Evolutionary conservation across 2,113 vertebrate genomes (phyloP), one percentile per base, ranked within the genome.

Genomic region (Narcine bancroftii): DNA sequence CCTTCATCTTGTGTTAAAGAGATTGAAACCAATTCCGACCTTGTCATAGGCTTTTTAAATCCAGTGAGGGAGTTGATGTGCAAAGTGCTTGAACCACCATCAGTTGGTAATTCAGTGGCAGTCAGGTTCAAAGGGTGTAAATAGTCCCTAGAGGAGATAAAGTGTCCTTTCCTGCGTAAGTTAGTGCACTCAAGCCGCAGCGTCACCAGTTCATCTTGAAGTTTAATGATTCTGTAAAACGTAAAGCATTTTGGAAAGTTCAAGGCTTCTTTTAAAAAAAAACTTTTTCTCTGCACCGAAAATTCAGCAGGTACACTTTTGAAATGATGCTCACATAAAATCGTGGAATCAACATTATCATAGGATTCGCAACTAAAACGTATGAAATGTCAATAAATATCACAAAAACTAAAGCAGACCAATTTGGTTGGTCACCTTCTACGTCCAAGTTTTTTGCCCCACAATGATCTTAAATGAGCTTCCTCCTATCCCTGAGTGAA

Each of bases 1-100:
- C 99, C 99, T 92, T 99, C 98, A 0, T 99, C 98, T 93, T 99
- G 98, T 0, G 99, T 99, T 36, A 98, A 99, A 0, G 98, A 99
- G 95, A 98, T 96, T 94, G 97, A 96, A 94, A 99, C 97, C 93
- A 99, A 96, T 94, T 99, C 98, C 0, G 96, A 93, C 45, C 98
- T 97, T 92, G 96, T 96, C 97, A 97, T 97, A 0, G 98, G 98
- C n/a, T 97, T 97, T 6, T 98, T 94, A 94, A 98, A 97, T 94
- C 98, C 97, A 24, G 97, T 97, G 72, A 96, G 95, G 1, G 96
- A 96, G 0, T 96, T 95, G 76, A 95, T 93, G 95, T 98, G 96
- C 1, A 96, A 96, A 92, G 97, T 95, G 73, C 97, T 96, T 0
- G 94, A 96, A 33, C 96, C 77, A n/a, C 95, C 93, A 42, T 96